Conservation (phyloP, 2,113 vertebrate species). For the Plecturocebus donacophilus region DNA sequence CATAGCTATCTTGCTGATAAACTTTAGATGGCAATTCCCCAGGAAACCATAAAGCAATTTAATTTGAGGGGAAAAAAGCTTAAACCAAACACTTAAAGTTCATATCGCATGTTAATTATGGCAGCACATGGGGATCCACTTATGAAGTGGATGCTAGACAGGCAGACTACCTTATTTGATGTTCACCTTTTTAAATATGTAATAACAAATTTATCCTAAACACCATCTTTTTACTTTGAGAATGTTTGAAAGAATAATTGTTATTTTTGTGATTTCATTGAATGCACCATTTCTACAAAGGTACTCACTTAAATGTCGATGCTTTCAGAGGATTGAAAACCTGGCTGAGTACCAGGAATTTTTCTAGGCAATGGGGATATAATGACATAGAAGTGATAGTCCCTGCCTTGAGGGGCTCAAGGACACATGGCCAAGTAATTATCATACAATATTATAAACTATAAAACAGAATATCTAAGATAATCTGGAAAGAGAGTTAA, state of each 20-base stretch:
- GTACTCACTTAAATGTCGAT: neutral
- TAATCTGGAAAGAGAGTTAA: neutral
- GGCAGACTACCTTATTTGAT: neutral
- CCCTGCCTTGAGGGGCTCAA: neutral
- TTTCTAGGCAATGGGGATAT: neutral
- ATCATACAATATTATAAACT: neutral
- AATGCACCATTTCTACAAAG: neutral
- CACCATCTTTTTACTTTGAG: neutral
- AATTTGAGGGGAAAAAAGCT: constrained; percentile 25
- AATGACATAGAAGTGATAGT: neutral
- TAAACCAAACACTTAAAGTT: neutral
- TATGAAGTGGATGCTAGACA: neutral
- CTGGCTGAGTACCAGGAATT: neutral
- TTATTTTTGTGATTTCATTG: neutral
- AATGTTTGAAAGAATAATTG: neutral
- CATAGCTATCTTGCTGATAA: constrained; percentile 16
- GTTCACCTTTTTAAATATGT: neutral
- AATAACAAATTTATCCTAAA: neutral
- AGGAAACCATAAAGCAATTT: constrained; percentile 44
- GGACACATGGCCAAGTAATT: neutral
- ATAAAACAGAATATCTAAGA: neutral
- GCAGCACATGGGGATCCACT: neutral
- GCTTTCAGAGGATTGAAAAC: neutral
- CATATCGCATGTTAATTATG: neutral
- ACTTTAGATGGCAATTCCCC: constrained; percentile 13